Evolutionary conservation across 1,140 invertebrate genomes (phyloP), one percentile per base, ranked within the genome.

Genomic region (Galleria mellonella): DNA sequence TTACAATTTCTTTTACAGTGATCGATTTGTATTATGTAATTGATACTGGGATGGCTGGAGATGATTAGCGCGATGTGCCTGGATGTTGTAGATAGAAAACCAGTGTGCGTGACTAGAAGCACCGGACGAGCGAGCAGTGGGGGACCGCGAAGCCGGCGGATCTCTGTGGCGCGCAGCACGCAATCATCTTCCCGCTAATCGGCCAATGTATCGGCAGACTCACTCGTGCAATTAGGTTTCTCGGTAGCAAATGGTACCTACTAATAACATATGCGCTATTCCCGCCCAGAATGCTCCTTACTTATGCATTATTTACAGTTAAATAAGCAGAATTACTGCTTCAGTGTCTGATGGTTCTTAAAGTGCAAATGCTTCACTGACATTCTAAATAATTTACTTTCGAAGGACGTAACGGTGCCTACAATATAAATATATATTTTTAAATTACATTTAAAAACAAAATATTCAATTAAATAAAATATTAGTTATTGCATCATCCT

Each of bases 121-220:
- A 29, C 43, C 38, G 46, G 36, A 30, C 42, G 41, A n/a, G 51
- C 39, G 39, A 45, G 47, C 53, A 47, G 59, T 53, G 50, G 59
- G 58, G 37, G 17, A 23, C 17, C 17, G 17, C 51, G 51, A 36
- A 28, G 65, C 28, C 63, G 62, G 54, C 55, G 44, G 54, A 59
- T 70, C 66, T 69, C 53, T 59, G 37, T 23, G n/a, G n/a, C n/a
- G 17, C 17, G 6, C 32, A 46, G 52, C 72, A 81, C 72, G 72
- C 76, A 61, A 72, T 13, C 49, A 58, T 72, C 60, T 75, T 78
- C 74, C 52, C 51, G 64, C 67, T 83, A 78, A 79, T 77, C 73
- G 55, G 52, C 12, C 43, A 48, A 60, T 50, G 56, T 73, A 76
- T 70, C 70, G 60, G 50, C 61, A 60, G 57, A 55, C 52, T 52